Evolutionary conservation across 2,113 vertebrate species (phyloP).

Genomic region (Ciconia boyciana): DNA sequence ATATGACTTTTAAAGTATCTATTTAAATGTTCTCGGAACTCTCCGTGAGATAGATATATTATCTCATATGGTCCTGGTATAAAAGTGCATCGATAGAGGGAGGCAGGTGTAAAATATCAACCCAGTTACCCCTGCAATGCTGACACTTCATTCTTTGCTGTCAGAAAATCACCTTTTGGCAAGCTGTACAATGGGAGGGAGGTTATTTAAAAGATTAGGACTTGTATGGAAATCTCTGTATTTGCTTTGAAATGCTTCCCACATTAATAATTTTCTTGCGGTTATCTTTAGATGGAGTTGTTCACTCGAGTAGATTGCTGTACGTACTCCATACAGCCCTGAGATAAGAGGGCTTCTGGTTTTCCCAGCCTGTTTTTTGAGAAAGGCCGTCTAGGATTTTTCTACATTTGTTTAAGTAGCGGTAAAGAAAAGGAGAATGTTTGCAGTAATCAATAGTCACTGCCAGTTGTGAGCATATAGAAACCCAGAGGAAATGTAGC

Average conservation of each 20-base stretch:
- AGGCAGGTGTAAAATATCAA: not conserved
- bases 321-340: not conserved
- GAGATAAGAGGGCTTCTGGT: not conserved
- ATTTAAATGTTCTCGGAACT: not conserved
- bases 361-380: not conserved
- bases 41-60: rapidly evolving
- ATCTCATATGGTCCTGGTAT: not conserved
- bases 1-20: not conserved
- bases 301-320: not conserved
- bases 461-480: not conserved
- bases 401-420: not conserved
- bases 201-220: not conserved
- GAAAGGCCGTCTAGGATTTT: not conserved
- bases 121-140: not conserved
- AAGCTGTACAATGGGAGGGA: not conserved
- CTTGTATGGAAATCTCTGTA: not conserved
- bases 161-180: not conserved
- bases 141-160: not conserved
- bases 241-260: conserved; percentile 2
- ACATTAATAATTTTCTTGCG: not conserved
- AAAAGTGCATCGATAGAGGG: not conserved
- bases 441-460: not conserved
- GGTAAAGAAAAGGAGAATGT: not conserved
- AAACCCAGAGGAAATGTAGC: not conserved
- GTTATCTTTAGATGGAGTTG: not conserved